Evolutionary conservation across 2,888 invertebrate genomes (phyloP).

Genomic region (Dicycla oo): DNA sequence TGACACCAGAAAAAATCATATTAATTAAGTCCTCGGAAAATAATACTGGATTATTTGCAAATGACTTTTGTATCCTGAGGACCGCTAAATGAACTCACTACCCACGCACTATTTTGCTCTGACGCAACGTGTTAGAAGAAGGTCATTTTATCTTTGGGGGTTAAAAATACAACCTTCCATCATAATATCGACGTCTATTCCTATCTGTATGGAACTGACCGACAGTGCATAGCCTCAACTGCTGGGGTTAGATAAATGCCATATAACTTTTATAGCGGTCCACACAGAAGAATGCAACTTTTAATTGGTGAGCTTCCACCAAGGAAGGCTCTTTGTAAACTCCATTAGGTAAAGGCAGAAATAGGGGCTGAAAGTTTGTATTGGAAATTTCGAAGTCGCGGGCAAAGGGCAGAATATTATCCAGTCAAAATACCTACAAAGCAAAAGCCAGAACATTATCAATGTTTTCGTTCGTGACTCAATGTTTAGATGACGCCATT

Average conservation of each 20-base stretch:
- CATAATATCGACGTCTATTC: neutral
- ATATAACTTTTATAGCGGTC: neutral
- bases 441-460: too few relatives aligned
- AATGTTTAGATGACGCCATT: slow-evolving; percentile 39
- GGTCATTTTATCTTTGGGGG: slow-evolving; percentile 19
- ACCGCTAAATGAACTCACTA: slow-evolving; percentile 8
- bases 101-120: slow-evolving; percentile 13
- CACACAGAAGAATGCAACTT: neutral
- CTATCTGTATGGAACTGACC: neutral
- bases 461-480: slow-evolving; percentile 31
- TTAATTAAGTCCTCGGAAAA: neutral
- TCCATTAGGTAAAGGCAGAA: neutral
- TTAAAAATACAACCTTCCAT: slow-evolving; percentile 18
- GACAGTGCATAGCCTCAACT: too few relatives aligned
- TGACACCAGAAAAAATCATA: neutral
- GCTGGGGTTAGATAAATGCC: neutral
- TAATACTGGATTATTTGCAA: neutral
- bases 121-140: slow-evolving; percentile 1
- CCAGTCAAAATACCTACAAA: too few relatives aligned
- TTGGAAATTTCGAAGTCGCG: neutral
- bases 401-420: neutral
- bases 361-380: neutral
- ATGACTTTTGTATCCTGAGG: neutral
- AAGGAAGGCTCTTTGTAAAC: neutral
- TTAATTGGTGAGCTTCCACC: too few relatives aligned